These are phyloP conservation scores for Syngnathus scovelli DNA, from an alignment of 2,113 vertebrate genomes.

Conservation along the genomic window DNA sequence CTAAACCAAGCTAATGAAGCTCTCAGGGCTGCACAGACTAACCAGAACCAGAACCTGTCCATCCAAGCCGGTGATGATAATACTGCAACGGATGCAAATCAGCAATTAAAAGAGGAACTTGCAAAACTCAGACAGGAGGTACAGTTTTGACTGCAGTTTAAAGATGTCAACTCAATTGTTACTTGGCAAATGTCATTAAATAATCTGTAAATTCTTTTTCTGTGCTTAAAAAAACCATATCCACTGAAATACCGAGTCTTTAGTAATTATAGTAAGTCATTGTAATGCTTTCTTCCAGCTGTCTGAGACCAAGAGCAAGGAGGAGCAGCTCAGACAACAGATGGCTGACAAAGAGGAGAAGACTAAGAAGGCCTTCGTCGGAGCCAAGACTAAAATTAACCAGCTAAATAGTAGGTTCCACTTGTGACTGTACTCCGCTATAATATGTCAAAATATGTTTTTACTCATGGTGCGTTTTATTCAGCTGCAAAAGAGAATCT, in stretches of 20 bases:
- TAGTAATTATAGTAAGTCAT: background rate
- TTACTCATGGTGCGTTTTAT: background rate
- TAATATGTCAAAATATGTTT: background rate
- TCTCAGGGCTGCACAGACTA: slow-evolving; percentile 47
- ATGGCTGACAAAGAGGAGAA: slow-evolving; percentile 95
- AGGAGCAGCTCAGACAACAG: slow-evolving; percentile 87
- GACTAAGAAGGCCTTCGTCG: slow-evolving; percentile 86
- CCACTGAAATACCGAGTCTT: background rate
- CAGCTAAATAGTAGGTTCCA: slow-evolving; percentile 80
- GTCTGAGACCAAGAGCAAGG: slow-evolving; percentile 77
- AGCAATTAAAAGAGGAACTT: slow-evolving; percentile 78
- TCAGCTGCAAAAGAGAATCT: slow-evolving; percentile 84
- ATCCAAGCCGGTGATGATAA: slow-evolving; percentile 57
- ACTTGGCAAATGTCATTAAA: background rate
- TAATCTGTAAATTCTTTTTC: background rate
- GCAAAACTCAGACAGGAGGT: slow-evolving; percentile 82
- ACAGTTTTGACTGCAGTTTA: background rate
- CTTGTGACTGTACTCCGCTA: background rate
- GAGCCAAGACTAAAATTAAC: slow-evolving; percentile 87
- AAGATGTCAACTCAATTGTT: background rate
- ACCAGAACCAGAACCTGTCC: slow-evolving; percentile 39
- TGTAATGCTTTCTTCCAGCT: slow-evolving; percentile 48
- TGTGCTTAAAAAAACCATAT: background rate
- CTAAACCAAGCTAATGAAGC: slow-evolving; percentile 51
- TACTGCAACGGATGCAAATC: slow-evolving; percentile 60